Evolutionary conservation across 2,888 invertebrate genomes (phyloP).

Genomic region (Gastracanthus pulcherrimus): DNA sequence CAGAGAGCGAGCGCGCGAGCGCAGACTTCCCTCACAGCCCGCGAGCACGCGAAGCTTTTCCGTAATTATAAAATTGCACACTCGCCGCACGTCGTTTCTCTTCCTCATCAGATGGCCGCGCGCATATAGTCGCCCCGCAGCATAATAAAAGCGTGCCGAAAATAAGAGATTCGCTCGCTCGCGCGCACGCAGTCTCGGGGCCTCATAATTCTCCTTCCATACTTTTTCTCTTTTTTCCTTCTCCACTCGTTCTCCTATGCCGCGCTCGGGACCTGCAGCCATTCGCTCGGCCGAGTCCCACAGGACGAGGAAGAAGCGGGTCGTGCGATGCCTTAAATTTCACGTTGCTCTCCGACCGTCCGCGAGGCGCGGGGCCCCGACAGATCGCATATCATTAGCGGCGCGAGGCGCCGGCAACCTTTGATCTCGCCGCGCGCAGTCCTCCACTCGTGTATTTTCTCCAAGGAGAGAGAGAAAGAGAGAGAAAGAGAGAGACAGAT

Average conservation of each 20-base stretch:
- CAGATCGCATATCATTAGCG: slow-evolving; percentile 66
- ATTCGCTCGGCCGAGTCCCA: too few species aligned
- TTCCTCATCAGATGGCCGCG: neutral
- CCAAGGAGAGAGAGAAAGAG: too few species aligned
- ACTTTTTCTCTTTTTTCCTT: too few species aligned
- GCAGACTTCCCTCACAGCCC: neutral
- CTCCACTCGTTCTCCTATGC: too few species aligned
- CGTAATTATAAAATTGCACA: slow-evolving; percentile 32
- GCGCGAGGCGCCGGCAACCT: slow-evolving; percentile 62
- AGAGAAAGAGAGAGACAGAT: too few species aligned
- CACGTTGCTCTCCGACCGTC: slow-evolving; percentile 41
- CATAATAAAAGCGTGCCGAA: slow-evolving; percentile 18
- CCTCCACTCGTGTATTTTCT: too few species aligned
- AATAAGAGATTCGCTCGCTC: slow-evolving; percentile 17
- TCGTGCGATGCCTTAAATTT: neutral
- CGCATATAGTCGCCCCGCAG: too few species aligned
- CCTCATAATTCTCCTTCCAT: neutral
- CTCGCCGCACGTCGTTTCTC: neutral
- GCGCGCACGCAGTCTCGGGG: too few species aligned
- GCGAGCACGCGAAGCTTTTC: neutral
- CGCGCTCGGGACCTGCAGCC: too few species aligned
- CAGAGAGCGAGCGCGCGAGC: neutral
- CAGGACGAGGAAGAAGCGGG: too few species aligned
- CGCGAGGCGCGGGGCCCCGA: slow-evolving; percentile 36
- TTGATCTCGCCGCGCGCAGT: slow-evolving; percentile 61